Base-by-base conservation (phyloP, 2,888 invertebrate species). In the Andrena camellia region DNA sequence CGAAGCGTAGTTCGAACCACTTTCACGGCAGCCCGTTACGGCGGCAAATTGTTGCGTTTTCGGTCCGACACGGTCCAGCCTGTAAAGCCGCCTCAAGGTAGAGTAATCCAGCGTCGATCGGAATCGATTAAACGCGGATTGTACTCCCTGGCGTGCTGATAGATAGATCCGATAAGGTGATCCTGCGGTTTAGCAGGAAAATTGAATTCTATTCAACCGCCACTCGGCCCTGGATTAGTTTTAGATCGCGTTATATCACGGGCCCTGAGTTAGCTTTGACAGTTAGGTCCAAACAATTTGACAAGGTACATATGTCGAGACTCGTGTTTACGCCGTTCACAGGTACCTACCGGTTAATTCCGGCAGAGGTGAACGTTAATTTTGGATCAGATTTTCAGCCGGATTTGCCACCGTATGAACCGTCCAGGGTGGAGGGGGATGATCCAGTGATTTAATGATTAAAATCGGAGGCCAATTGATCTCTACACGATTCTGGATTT, bases 381-480 rank as follows among this genome's bases (percentile, higher is more conserved):
- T 81, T 81, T 59, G 50, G 75, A 82, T 82, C 75, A 71, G 75
- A 81, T 82, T 68, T 82, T 81, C 81, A 62, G 62, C 42, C 63
- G 63, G 68, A 75, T 72, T 79, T 79, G 5, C 79, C 20, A 8
- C 8, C 2, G 20, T 54, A 42, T 17, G 42, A 42, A 42, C 54
- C 54, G 20, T 0, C 8, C 8, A n/a, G 54, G 54, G 8, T 7
- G 57, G 10, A 3, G 7, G 57, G 33, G 67, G 81, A 72, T 81
- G 63, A 81, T 81, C 81, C 79, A 57, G 72, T 81, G 81, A 81
- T 81, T 81, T 79, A 79, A 72, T 72, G 81, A 79, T 81, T 81
- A 81, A 81, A 81, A 72, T 67, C 71, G 57, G 54, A 33, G 50
- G 42, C 68, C 60, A 68, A 68, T 20, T 73, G 81, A 73, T 79